phyloP scores from a whole-genome alignment of 1,140 invertebrate genomes.

The Ostrea edulis region DNA sequence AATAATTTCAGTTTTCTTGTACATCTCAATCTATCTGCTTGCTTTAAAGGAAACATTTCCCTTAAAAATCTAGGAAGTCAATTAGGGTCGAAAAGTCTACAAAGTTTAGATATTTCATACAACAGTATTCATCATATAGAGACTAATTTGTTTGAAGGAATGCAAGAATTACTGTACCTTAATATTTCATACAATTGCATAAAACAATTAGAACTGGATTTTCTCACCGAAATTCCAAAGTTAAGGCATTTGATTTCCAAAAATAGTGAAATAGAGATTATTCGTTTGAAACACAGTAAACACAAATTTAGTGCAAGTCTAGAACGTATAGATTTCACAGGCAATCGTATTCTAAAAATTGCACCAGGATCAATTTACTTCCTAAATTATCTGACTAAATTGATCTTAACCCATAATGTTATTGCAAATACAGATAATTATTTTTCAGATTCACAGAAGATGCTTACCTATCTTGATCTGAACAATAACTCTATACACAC shows the following conservation, averaged over 20 bases:
- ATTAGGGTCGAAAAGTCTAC: neutral
- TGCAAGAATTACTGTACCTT: neutral
- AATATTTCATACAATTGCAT: constrained; percentile 3
- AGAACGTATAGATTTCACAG: neutral
- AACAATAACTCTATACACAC: neutral
- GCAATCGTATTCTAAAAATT: neutral
- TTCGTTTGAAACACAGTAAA: neutral
- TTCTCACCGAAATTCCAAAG: neutral
- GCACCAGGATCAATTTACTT: neutral
- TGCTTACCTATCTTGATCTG: neutral
- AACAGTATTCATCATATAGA: neutral
- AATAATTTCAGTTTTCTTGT: neutral
- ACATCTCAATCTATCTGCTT: neutral
- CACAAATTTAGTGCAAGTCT: neutral
- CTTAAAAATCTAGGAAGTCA: neutral
- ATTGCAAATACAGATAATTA: neutral
- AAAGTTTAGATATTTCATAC: neutral
- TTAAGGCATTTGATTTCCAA: neutral
- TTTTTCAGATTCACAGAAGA: neutral
- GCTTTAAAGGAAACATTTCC: neutral
- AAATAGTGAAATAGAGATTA: neutral
- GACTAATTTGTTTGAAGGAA: neutral
- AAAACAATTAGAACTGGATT: neutral
- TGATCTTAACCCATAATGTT: neutral
- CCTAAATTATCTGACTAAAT: neutral